Conservation (phyloP, 2,888 invertebrate genomes). For the Macrosiphum euphorbiae region DNA sequence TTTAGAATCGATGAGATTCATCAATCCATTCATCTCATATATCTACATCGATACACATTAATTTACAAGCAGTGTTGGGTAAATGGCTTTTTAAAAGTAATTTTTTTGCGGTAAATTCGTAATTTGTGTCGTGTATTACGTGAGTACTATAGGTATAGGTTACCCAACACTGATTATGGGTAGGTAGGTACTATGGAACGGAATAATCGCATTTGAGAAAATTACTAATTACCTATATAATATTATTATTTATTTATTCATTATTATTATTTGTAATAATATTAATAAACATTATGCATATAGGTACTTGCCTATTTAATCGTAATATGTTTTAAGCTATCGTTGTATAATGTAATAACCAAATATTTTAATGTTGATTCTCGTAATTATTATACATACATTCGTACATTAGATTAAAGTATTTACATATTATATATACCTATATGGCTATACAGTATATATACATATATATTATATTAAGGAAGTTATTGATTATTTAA, state of each 20-base stretch:
- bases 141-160: neutral
- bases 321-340: constrained; percentile 30
- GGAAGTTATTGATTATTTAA: constrained; percentile 52
- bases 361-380: neutral
- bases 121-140: neutral
- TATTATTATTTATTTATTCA: constrained; percentile 33
- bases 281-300: constrained; percentile 21
- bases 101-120: neutral
- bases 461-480: constrained; percentile 23
- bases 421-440: neutral
- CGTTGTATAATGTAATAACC: constrained; percentile 18
- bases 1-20: neutral
- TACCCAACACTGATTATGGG: neutral
- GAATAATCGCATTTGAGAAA: constrained; percentile 57
- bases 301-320: constrained; percentile 17
- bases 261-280: neutral
- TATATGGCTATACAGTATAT: neutral
- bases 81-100: neutral
- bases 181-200: constrained; percentile 37
- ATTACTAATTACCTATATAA: constrained; percentile 30
- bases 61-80: neutral
- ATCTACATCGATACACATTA: neutral
- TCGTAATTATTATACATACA: constrained; percentile 41
- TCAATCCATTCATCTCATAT: constrained; percentile 20
- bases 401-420: constrained; percentile 55